Evolutionary conservation across 2,888 invertebrate genomes (phyloP), one percentile per base, ranked within the genome.

Genomic region (Chrysolina haemoptera): DNA sequence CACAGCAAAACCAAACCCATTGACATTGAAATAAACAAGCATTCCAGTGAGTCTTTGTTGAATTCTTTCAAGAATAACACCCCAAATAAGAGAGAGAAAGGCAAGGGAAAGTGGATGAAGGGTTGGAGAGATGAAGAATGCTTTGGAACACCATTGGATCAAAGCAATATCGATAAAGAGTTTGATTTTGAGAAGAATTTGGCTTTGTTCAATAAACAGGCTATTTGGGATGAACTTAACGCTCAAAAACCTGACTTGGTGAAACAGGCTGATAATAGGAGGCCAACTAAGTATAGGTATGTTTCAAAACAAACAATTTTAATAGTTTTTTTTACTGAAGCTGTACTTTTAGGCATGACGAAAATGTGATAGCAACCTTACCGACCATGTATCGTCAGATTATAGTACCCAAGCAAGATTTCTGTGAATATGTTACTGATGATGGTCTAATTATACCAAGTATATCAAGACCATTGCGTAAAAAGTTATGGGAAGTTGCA

Each of bases 171-270:
- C 68, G 90, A 89, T 79, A 91, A 94, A 85, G 97, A 98, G 83
- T 98, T 98, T 89, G 97, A 98, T 90, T 97, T 98, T 90, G 97
- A 98, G 86, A 96, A 96, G 78, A 98, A 97, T 89, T 90, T 97
- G 70, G 96, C 96, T 22, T 89, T 98, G 64, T 98, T 98, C 88
- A 94, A 97, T 88, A 97, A 97, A 88, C 89, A 92, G 88, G 94
- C 94, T 27, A 90, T 95, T 65, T 95, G 93, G 92, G 92, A 94
- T 83, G 92, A 94, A 87, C 91, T 95, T 64, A 86, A 85, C 81
- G 89, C 90, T 5, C 90, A 90, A 74, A 92, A 91, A 81, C 92
- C 92, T 0, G 93, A 93, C 81, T 88, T 92, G 41, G 89, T 93
- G 27, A 88, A 88, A 68, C 89, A 90, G 77, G 88, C 89, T 11